Conservation (phyloP, 2,113 vertebrate species). For the Cephalopholis sonnerati region DNA sequence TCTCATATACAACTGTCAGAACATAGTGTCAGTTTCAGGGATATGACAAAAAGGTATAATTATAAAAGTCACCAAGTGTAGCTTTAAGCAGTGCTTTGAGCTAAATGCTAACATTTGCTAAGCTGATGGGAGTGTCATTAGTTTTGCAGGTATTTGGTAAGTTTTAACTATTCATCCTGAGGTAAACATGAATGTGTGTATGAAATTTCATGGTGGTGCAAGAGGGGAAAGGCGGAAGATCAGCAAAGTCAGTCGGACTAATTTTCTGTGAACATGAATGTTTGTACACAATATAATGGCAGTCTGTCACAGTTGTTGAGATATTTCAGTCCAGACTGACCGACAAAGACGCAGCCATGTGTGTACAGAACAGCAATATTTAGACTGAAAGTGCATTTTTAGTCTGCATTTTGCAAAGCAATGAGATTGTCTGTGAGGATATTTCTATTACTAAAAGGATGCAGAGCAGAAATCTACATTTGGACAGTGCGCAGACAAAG, state of each 20-base stretch:
- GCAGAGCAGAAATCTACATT: conserved; percentile 17
- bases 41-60: no score
- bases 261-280: background rate
- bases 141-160: no score
- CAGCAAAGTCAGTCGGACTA: background rate
- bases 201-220: no score
- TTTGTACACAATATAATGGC: background rate
- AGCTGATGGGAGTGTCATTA: no score
- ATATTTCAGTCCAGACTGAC: background rate
- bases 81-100: no score
- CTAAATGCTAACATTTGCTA: no score
- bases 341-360: background rate
- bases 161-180: no score
- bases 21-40: no score
- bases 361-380: background rate
- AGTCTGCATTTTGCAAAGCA: background rate
- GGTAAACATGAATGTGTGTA: no score
- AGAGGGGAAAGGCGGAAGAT: background rate
- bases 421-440: background rate
- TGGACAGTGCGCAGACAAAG: conserved; percentile 35
- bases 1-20: no score
- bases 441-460: background rate
- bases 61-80: no score
- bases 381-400: background rate
- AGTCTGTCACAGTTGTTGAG: background rate